Conservation (phyloP, 2,888 invertebrate species). For the Mycalesis mineus region DNA sequence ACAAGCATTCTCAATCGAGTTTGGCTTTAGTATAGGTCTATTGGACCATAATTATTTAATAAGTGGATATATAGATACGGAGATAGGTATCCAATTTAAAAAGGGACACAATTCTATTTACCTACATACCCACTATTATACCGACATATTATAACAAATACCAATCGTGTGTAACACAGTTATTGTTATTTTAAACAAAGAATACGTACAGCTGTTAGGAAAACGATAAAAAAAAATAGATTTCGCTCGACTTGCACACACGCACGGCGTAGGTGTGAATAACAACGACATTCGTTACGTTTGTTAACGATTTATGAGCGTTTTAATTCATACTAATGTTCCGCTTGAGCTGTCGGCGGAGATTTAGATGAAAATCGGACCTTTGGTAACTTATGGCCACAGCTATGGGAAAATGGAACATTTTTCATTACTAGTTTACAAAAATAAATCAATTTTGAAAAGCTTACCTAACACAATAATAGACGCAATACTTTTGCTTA, state of each 20-base stretch:
- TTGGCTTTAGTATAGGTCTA: too few species aligned
- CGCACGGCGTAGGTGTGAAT: not conserved
- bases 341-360: not conserved
- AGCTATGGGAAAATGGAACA: too few species aligned
- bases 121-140: slow-evolving; percentile 11
- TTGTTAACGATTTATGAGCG: slow-evolving; percentile 5
- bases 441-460: too few species aligned
- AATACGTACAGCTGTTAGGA: slow-evolving; percentile 6
- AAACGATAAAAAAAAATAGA: slow-evolving; percentile 8
- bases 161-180: slow-evolving; percentile 20
- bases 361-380: not conserved
- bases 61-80: too few species aligned
- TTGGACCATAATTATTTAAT: too few species aligned
- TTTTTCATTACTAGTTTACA: too few species aligned
- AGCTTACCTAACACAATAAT: too few species aligned
- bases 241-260: slow-evolving; percentile 1
- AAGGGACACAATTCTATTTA: too few species aligned
- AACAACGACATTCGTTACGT: slow-evolving; percentile 8
- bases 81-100: too few species aligned
- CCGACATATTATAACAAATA: slow-evolving; percentile 25
- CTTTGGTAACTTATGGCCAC: too few species aligned
- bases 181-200: slow-evolving; percentile 7
- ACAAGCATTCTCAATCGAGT: too few species aligned
- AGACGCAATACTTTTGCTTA: too few species aligned
- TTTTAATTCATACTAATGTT: slow-evolving; percentile 9